Percentiles rank a stretch among this genome's conserved stretches.
These are phyloP conservation scores for Eumacrocentrus americanus DNA, from an alignment of 2,888 invertebrate genomes.

Conservation along the genomic window DNA sequence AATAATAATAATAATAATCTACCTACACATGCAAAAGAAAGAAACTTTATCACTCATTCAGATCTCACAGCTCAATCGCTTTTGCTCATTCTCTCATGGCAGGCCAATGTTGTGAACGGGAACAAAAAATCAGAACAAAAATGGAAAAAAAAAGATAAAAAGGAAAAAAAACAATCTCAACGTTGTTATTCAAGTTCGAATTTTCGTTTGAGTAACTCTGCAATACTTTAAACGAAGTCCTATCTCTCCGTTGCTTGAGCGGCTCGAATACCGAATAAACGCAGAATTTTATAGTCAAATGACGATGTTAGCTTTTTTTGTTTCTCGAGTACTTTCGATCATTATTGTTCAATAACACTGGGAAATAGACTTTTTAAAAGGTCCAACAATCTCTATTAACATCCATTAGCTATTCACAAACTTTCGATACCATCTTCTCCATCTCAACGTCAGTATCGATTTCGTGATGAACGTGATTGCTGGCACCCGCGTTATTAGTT, in stretches of 20 bases:
- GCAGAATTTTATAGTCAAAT: neutral
- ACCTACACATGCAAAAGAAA: constrained; percentile 1
- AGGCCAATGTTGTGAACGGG: constrained; percentile 21
- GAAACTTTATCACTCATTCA: constrained; percentile 27
- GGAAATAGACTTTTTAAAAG: constrained; percentile 60
- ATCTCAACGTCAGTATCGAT: constrained; percentile 75
- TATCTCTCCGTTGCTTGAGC: neutral
- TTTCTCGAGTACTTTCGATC: constrained; percentile 28
- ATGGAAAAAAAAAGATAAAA: constrained; percentile 15
- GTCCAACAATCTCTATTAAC: constrained; percentile 60
- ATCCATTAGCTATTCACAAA: constrained; percentile 65
- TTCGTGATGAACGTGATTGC: constrained; percentile 59
- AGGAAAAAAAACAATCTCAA: constrained; percentile 10
- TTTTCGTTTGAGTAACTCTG: neutral
- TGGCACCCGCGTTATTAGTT: constrained; percentile 43
- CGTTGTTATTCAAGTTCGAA: constrained; percentile 15
- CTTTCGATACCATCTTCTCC: constrained; percentile 79
- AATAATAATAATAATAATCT: constrained; percentile 8
- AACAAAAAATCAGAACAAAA: constrained; percentile 3
- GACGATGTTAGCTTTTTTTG: constrained; percentile 22
- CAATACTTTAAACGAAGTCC: neutral
- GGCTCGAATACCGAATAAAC: constrained; percentile 18
- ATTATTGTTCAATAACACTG: constrained; percentile 50
- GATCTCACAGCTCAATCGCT: neutral
- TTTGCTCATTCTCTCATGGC: constrained; percentile 4